Conservation (phyloP, 2,113 vertebrate genomes). For the Corvus hawaiiensis region DNA sequence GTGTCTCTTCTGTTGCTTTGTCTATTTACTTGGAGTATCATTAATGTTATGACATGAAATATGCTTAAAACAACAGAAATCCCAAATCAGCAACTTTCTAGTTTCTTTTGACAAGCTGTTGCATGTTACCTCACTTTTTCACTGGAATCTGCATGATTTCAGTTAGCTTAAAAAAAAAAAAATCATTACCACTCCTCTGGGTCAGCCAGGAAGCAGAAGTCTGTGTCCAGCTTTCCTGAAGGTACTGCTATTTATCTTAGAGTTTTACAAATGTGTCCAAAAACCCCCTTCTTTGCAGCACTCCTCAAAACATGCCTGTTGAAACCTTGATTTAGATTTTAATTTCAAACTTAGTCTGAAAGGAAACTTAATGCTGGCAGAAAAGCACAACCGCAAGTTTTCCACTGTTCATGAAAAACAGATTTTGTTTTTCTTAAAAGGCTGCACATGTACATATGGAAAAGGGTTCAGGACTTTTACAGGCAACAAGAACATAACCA, state of each 20-base stretch:
- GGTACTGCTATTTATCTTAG: not conserved
- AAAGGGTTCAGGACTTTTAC: not conserved
- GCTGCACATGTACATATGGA: not conserved
- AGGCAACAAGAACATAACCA: not conserved
- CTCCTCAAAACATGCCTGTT: not conserved
- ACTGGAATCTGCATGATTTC: not conserved
- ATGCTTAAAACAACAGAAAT: not conserved
- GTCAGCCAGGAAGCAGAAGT: not conserved
- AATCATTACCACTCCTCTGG: not conserved
- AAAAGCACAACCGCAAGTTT: not conserved
- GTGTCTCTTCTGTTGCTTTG: not conserved
- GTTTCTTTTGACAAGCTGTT: not conserved
- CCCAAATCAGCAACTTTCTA: not conserved
- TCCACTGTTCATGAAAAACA: not conserved
- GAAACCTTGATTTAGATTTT: not conserved
- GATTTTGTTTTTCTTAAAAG: not conserved
- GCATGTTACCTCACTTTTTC: not conserved
- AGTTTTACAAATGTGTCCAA: not conserved
- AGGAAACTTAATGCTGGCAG: not conserved
- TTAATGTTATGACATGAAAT: not conserved
- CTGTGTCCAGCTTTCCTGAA: not conserved
- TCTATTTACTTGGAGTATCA: not conserved
- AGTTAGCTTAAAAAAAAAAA: not conserved
- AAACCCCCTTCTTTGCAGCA: fast-evolving
- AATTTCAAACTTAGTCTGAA: not conserved